Evolutionary conservation across 1,140 invertebrate genomes (phyloP).

Genomic region (Drosophila miranda): DNA sequence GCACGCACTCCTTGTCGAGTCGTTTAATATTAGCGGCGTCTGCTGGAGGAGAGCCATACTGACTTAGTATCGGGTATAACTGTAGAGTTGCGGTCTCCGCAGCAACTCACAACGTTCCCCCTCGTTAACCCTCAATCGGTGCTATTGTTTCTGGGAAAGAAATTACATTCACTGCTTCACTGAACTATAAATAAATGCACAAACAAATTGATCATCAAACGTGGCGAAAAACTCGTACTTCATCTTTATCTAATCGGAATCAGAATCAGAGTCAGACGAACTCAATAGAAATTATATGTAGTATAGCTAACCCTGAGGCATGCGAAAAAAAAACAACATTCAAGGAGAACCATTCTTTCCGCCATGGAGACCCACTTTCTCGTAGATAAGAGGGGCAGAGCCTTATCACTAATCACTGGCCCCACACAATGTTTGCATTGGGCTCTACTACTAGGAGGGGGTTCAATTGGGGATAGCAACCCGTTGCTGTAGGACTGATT

Average conservation of each 20-base stretch:
- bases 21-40: no score
- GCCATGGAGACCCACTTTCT: conserved; percentile 34
- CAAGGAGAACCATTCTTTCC: conserved; percentile 10
- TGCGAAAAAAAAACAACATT: conserved; percentile 25
- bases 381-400: neutral
- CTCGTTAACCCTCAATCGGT: no score
- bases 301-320: neutral
- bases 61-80: no score
- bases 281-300: conserved; percentile 3
- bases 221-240: conserved; percentile 10
- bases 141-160: neutral
- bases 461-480: conserved; percentile 2
- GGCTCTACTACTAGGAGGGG: conserved; percentile 3
- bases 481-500: conserved; percentile 21
- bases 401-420: conserved; percentile 20
- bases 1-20: no score
- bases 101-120: no score
- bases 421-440: conserved; percentile 17
- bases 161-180: neutral
- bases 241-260: conserved; percentile 25
- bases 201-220: conserved; percentile 3
- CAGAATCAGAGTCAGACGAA: conserved; percentile 3
- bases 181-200: conserved; percentile 14
- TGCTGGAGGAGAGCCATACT: no score
- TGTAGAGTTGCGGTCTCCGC: no score